These are phyloP conservation scores for Pseudoatta argentina DNA, from an alignment of 1,140 invertebrate genomes.

Conservation along the genomic window DNA sequence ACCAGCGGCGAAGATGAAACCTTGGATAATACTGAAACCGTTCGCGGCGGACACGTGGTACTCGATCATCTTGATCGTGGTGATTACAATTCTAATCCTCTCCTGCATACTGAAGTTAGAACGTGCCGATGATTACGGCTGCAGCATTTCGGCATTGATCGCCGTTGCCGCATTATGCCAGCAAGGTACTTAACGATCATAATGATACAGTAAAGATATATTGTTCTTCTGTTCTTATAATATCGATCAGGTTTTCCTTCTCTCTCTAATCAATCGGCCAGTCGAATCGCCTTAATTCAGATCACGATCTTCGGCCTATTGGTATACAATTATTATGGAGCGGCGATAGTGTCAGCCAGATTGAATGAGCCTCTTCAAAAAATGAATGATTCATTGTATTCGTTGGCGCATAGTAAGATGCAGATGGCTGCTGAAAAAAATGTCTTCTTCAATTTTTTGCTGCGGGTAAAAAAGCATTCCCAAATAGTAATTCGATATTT, in stretches of 20 bases:
- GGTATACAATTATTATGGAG: constrained; percentile 69
- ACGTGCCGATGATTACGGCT: background rate
- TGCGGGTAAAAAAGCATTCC: constrained; percentile 45
- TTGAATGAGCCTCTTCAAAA: constrained; percentile 64
- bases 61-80: constrained; percentile 31
- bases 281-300: constrained; percentile 64
- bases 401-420: constrained; percentile 53
- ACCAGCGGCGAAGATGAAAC: constrained; percentile 56
- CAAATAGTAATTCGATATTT: background rate
- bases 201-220: background rate
- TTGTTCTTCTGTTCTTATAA: background rate
- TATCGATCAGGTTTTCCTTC: constrained; percentile 56
- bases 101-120: constrained; percentile 56
- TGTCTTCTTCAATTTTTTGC: constrained; percentile 51
- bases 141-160: constrained; percentile 58
- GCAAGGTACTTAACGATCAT: constrained; percentile 70
- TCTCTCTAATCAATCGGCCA: constrained; percentile 32
- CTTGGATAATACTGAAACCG: constrained; percentile 65
- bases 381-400: constrained; percentile 71
- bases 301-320: constrained; percentile 66
- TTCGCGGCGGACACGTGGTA: constrained; percentile 68
- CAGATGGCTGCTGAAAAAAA: constrained; percentile 39
- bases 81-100: constrained; percentile 37
- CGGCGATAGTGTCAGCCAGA: constrained; percentile 68
- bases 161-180: constrained; percentile 75